Evolutionary conservation across 2,113 vertebrate species (phyloP).

Genomic region (Scatophagus argus): DNA sequence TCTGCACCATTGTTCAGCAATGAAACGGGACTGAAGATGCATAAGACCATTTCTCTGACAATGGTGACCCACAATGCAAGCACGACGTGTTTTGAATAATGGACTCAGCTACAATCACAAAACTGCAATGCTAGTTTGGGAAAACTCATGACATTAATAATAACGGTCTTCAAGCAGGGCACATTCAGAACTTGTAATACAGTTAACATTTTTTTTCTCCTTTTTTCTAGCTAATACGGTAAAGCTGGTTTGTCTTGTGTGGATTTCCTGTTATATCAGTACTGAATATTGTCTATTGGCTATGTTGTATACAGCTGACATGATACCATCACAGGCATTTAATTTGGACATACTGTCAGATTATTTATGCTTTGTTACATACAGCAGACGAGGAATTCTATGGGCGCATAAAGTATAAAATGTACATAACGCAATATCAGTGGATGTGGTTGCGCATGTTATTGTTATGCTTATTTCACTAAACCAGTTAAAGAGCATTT

Average conservation of each 20-base stretch:
- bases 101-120: too few species aligned
- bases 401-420: not conserved
- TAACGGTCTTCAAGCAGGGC: not conserved
- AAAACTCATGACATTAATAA: not conserved
- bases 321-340: not conserved
- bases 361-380: slow-evolving; percentile 22
- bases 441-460: not conserved
- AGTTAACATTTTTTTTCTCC: not conserved
- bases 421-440: not conserved
- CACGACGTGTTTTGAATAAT: slow-evolving; percentile 16
- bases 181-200: not conserved
- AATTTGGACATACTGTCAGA: not conserved
- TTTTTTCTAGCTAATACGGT: too few species aligned
- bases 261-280: not conserved
- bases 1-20: not conserved
- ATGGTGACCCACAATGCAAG: slow-evolving; percentile 8
- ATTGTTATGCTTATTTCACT: slow-evolving; percentile 5
- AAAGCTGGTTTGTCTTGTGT: slow-evolving; percentile 4
- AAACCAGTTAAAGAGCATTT: not conserved
- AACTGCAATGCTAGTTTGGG: not conserved
- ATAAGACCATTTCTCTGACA: slow-evolving; percentile 7
- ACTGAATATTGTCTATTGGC: not conserved
- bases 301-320: not conserved
- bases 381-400: not conserved
- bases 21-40: slow-evolving; percentile 21